A percentile compares a stretch with the other conserved stretches of the same genome.
phyloP scores from a whole-genome alignment of 2,113 vertebrate species.

The Clarias batrachus region DNA sequence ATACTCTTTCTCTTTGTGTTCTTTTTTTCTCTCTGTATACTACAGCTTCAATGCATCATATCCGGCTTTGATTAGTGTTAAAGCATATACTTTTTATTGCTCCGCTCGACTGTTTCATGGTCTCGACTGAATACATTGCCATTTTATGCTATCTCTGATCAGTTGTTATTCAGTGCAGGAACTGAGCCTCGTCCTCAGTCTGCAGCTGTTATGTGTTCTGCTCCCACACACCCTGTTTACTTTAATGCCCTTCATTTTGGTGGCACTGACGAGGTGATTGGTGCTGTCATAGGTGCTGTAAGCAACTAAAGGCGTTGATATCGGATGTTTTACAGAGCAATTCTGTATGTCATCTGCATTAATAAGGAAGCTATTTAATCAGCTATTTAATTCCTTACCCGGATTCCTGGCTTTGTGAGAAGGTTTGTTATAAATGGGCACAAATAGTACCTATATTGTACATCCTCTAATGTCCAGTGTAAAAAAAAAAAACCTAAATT shows the following conservation, averaged over 20 bases:
- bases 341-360: neutral
- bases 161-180: slow-evolving; percentile 6
- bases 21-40: neutral
- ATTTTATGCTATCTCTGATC: neutral
- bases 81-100: neutral
- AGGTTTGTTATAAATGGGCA: neutral
- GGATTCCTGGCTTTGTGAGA: neutral
- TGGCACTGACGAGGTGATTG: slow-evolving; percentile 7
- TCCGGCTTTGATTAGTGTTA: neutral
- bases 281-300: neutral
- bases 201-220: slow-evolving; percentile 12
- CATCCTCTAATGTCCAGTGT: neutral
- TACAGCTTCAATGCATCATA: neutral
- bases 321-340: neutral
- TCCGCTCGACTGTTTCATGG: neutral
- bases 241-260: slow-evolving; percentile 1
- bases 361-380: too few relatives aligned
- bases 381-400: neutral
- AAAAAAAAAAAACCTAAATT: neutral
- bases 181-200: neutral
- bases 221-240: slow-evolving; percentile 11
- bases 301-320: neutral
- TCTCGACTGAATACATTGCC: neutral
- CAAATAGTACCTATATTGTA: neutral
- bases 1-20: neutral